Percentiles rank a stretch among this genome's conserved stretches.
These are phyloP conservation scores for Leptura quadrifasciata DNA, from an alignment of 2,888 invertebrate species.

Conservation along the genomic window DNA sequence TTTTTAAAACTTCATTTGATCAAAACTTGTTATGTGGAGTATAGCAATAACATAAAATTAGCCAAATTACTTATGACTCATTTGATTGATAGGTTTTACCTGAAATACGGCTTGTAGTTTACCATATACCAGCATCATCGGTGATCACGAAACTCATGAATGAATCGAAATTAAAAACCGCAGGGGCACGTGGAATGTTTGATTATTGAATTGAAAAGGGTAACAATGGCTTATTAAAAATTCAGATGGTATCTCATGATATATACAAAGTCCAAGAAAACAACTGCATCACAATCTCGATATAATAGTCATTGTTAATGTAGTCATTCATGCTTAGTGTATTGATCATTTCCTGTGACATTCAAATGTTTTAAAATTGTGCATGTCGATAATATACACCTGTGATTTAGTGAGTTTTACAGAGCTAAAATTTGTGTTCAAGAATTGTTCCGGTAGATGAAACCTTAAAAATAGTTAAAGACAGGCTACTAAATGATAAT, in stretches of 20 bases:
- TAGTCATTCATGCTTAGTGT: conserved; percentile 33
- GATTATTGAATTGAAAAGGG: conserved; percentile 34
- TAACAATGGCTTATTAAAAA: conserved; percentile 47
- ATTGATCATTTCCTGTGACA: conserved; percentile 35
- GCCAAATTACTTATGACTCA: not conserved
- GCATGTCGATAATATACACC: conserved; percentile 13
- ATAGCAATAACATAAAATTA: too few species aligned
- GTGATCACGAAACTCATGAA: not conserved
- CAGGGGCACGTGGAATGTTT: conserved; percentile 37
- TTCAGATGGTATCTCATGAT: conserved; percentile 44
- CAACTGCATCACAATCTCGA: conserved; percentile 12
- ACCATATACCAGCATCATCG: not conserved
- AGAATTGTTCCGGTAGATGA: too few species aligned
- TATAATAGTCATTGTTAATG: conserved; percentile 37
- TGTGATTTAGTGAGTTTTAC: not conserved
- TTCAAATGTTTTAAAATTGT: not conserved
- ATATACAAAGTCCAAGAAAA: conserved; percentile 35
- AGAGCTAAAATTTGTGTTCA: not conserved
- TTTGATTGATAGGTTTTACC: not conserved
- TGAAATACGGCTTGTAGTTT: not conserved
- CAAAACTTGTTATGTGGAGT: not conserved
- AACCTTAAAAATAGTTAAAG: too few species aligned
- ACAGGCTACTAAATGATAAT: too few species aligned
- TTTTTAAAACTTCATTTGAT: not conserved
- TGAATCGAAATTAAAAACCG: conserved; percentile 40